Evolutionary conservation across 2,797 vertebrate genomes (phyloP).

Genomic region (Anabas testudineus): DNA sequence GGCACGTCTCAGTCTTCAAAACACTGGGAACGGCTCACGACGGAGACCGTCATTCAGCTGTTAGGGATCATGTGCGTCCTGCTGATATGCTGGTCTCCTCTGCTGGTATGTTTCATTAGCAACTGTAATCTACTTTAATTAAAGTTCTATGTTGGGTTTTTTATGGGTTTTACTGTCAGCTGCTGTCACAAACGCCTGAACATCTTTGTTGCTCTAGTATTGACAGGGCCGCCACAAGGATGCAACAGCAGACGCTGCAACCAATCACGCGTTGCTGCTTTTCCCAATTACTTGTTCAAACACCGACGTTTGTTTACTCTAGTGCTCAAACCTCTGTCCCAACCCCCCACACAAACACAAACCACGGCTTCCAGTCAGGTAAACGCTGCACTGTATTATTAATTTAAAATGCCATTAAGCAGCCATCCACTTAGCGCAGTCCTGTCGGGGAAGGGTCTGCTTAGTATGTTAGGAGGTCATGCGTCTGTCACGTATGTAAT

Average conservation of each 20-base stretch:
- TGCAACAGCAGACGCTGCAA: neutral
- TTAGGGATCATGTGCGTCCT: conserved; percentile 97
- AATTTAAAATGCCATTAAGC: conserved; percentile 63
- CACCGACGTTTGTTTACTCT: neutral
- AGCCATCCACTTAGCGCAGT: conserved; percentile 70
- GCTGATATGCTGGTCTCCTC: conserved; percentile 93
- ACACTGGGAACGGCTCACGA: conserved; percentile 93
- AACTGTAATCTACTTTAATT: neutral
- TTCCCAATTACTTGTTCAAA: neutral
- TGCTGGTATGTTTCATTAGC: conserved; percentile 88
- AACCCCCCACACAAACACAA: conserved; percentile 6
- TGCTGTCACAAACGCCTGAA: neutral
- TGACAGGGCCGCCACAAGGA: neutral
- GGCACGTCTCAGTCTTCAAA: conserved; percentile 83
- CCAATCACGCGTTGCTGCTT: too few species aligned
- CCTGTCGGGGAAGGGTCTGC: conserved; percentile 68
- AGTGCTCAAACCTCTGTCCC: neutral
- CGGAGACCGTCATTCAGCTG: conserved; percentile 94
- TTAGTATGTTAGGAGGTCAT: conserved; percentile 65
- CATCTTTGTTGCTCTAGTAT: neutral
- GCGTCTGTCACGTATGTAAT: conserved; percentile 60
- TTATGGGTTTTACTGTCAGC: neutral
- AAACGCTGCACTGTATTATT: conserved; percentile 32
- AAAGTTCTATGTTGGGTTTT: too few species aligned
- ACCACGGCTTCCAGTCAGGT: neutral